Base-by-base conservation (phyloP, 2,113 vertebrate genomes). In the Axis porcinus region DNA sequence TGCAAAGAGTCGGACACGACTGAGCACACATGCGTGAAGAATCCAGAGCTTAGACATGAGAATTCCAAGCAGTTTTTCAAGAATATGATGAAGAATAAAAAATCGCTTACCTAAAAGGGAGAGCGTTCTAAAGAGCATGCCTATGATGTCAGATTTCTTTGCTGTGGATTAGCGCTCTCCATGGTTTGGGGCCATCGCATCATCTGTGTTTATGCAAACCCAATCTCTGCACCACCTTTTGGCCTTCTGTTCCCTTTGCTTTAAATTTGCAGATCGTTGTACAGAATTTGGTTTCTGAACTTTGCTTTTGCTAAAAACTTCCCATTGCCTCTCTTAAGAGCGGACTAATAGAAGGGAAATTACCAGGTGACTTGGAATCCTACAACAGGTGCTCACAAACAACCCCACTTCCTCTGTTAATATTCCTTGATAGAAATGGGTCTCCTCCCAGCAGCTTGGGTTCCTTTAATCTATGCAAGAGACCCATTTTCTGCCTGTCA, bases 401-500 rank as follows among this genome's bases (percentile, higher is more conserved):
- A 79, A 28, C 40, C 30, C 8, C 55, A 36, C 43, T 94, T 58
- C 16, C 43, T 43, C 10, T 74, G 40, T 67, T 94, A 55, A 88
- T 94, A 58, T 94, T 90, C 91, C 43, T 74, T 79, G 45, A 58
- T 86, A 55, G 50, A 86, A 86, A 83, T 40, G 43, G 60, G 28
- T 67, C 36, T 94, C 60, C 83, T 91, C 19, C 55, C 17, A 92
- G 70, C 10, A 52, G 84, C 14, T 16, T 43, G 62, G 15, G 54
- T 40, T 87, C 52, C 94, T 95, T 86, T 76, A 85, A 78, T 92
- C 76, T 86, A 6, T 82, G 87, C 25, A 78, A 91, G 76, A 86
- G 70, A 67, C 57, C 93, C 36, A 70, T 91, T 95, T 97, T 94
- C 93, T 91, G 47, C 95, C 82, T 94, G 84, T 94, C 74, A 62